These are phyloP conservation scores for Anticlea derivata DNA, from an alignment of 2,888 invertebrate genomes.

Conservation along the genomic window DNA sequence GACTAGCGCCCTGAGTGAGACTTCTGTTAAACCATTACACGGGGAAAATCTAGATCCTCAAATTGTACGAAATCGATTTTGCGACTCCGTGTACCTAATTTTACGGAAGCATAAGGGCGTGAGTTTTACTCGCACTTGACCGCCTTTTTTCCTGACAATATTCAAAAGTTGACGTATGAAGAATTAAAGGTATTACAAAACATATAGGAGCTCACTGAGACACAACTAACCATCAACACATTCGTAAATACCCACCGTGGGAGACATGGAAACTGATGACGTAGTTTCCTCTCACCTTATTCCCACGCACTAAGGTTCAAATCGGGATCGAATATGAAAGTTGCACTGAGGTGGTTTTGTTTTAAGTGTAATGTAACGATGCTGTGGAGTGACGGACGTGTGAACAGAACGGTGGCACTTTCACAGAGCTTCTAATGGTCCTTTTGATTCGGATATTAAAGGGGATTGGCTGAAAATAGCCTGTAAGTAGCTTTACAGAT, in stretches of 20 bases:
- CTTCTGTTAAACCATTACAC: too few species aligned
- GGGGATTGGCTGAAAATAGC: conserved; percentile 39
- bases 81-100: too few species aligned
- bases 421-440: conserved; percentile 61
- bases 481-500: conserved; percentile 37
- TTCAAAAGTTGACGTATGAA: not conserved
- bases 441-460: conserved; percentile 44
- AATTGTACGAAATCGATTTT: too few species aligned
- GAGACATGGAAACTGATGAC: conserved; percentile 49
- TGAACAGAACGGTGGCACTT: conserved; percentile 64
- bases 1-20: too few species aligned
- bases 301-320: conserved; percentile 38
- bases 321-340: conserved; percentile 11
- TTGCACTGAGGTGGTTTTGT: conserved; percentile 26
- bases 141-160: too few species aligned
- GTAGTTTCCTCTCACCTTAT: conserved; percentile 38
- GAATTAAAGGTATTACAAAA: conserved; percentile 1
- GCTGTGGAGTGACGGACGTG: conserved; percentile 71
- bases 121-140: not conserved
- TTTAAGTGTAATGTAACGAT: conserved; percentile 49
- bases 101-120: too few species aligned
- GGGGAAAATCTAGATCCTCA: too few species aligned
- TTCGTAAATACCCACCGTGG: conserved; percentile 65
- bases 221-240: conserved; percentile 32
- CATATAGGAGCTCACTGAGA: conserved; percentile 17